Conservation (phyloP, 2,888 invertebrate species). For the Conops quadrifasciatus region DNA sequence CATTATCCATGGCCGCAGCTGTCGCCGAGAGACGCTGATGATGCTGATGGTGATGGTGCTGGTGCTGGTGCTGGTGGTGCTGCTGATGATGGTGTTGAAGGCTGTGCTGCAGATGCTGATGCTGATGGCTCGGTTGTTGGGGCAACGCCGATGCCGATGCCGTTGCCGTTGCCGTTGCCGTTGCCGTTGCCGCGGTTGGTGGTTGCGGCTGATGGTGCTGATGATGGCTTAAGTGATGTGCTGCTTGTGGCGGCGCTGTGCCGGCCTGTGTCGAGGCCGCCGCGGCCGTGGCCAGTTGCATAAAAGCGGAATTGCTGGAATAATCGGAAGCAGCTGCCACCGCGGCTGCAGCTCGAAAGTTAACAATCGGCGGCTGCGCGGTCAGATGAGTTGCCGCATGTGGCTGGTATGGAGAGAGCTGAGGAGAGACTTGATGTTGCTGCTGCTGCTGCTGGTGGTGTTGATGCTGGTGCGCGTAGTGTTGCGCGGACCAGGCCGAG, state of each 20-base stretch:
- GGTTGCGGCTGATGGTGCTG: slow-evolving; percentile 25
- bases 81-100: slow-evolving; percentile 36
- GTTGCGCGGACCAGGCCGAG: slow-evolving; percentile 56
- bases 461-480: slow-evolving; percentile 33
- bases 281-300: slow-evolving; percentile 50
- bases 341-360: slow-evolving; percentile 49
- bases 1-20: slow-evolving; percentile 56
- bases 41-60: slow-evolving; percentile 46
- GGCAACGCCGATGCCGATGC: slow-evolving; percentile 47
- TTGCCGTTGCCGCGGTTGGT: slow-evolving; percentile 43
- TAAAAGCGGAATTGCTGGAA: slow-evolving; percentile 55
- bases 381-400: slow-evolving; percentile 27
- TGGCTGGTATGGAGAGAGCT: slow-evolving; percentile 20
- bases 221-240: slow-evolving; percentile 34
- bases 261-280: slow-evolving; percentile 41
- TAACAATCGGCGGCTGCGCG: slow-evolving; percentile 47
- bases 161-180: slow-evolving; percentile 44
- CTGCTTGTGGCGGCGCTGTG: slow-evolving; percentile 45
- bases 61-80: slow-evolving; percentile 47
- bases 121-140: slow-evolving; percentile 27
- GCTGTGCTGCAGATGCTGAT: slow-evolving; percentile 27
- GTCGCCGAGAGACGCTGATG: slow-evolving; percentile 54
- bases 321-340: slow-evolving; percentile 41
- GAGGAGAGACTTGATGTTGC: slow-evolving; percentile 44
- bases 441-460: slow-evolving; percentile 43